Conservation (phyloP, 2,113 vertebrate species). For the Azemiops feae region DNA sequence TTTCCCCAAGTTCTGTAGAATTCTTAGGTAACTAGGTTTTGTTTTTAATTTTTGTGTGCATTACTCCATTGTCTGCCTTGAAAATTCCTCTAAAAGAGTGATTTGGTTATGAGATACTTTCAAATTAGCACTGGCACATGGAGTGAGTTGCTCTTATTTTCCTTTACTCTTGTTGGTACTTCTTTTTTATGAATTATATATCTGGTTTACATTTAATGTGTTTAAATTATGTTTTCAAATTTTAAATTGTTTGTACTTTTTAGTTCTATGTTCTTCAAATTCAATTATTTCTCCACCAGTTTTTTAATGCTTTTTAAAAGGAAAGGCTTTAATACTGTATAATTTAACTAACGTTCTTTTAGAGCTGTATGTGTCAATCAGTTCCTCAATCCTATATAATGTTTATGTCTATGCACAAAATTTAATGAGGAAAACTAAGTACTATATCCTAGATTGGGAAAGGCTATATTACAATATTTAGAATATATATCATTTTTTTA, state of each 20-base stretch:
- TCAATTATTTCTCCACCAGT: background rate
- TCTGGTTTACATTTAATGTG: background rate
- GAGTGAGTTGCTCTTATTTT: background rate
- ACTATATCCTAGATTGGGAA: background rate
- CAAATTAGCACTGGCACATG: background rate
- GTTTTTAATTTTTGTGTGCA: background rate
- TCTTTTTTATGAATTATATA: background rate
- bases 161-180: background rate
- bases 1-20: background rate
- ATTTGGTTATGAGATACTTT: background rate
- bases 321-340: background rate
- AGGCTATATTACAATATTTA: background rate
- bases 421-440: background rate
- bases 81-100: background rate
- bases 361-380: background rate
- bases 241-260: background rate
- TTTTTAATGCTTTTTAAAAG: background rate
- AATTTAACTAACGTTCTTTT: background rate
- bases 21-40: background rate
- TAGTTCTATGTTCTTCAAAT: background rate
- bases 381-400: background rate
- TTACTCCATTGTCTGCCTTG: background rate
- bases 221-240: background rate
- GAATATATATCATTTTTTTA: background rate
- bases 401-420: background rate